Conservation (phyloP, 2,888 invertebrate species). For the Rapana venosa region DNA sequence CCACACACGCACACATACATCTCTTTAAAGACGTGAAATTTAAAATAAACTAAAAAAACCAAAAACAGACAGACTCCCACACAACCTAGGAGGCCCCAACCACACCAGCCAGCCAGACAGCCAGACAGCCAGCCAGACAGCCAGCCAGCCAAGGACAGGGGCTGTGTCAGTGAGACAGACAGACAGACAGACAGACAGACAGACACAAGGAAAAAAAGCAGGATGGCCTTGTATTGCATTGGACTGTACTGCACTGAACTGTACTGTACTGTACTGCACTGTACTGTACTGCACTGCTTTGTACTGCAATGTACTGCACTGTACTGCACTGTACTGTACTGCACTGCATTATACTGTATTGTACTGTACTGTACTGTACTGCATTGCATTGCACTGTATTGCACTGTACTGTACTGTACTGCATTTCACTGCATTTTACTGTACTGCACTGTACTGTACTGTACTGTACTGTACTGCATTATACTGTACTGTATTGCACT, state of each 20-base stretch:
- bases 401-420: background rate
- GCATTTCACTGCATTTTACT: background rate
- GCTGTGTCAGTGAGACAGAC: too few species aligned
- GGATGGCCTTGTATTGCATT: too few species aligned
- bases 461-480: slow-evolving; percentile 14
- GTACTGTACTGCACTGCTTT: background rate
- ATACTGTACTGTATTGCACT: background rate
- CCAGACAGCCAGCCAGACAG: background rate
- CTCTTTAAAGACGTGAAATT: background rate
- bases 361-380: background rate
- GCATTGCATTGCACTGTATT: background rate
- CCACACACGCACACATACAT: background rate
- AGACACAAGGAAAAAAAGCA: too few species aligned
- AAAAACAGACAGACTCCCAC: background rate
- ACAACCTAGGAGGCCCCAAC: background rate
- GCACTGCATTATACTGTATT: background rate
- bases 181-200: too few species aligned
- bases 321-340: background rate
- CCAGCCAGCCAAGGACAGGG: too few species aligned
- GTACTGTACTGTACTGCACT: background rate
- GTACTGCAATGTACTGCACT: background rate
- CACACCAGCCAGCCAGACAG: background rate
- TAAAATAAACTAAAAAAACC: background rate
- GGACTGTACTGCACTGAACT: background rate
- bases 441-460: slow-evolving; percentile 2